Base-by-base conservation (phyloP, 2,888 invertebrate genomes). In the Dorcus parallelipipedus region DNA sequence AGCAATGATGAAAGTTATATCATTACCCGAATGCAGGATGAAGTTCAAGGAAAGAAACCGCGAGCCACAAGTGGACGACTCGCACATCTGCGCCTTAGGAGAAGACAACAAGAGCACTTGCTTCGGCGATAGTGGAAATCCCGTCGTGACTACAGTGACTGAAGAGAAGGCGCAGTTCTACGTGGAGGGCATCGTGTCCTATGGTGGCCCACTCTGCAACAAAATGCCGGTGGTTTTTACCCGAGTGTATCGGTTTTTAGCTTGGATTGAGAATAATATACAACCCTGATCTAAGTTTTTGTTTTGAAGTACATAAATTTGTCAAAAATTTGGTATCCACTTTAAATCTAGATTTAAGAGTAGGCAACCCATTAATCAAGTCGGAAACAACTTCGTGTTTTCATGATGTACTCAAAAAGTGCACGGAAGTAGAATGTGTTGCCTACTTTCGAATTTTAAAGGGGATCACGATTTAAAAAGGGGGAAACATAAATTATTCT, bases 51-150 rank as follows among this genome's bases (percentile, higher is more conserved):
- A 33, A 33, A 7, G 26, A 4, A 9, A 17, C 23, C 9, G 9
- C 9, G 14, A 38, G 14, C n/a, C 40, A 3, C 42, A 9, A 9
- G n/a, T 62, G n/a, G 48, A 42, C 39, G 49, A 58, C 10, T 85
- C 55, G 10, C 86, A 87, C 65, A 67, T 89, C 0, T 89, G 89
- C 67, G 89, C 89, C 6, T 90, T 90, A 2, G 90, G 90, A 0
- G 79, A 80, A 38, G 81, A 78, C 56, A 82, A 83, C 2, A 81
- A 86, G 67, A 90, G 90, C 67, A 84, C 89, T 0, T 90, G 90
- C 67, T 80, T 79, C 17, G 78, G 79, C 51, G 65, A 66, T 49
- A 60, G 60, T 23, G 71, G 73, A 9, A 89, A 89, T 2, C 89
- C 90, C 0, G 75, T 90, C 1, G 89, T 90, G 88, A 80, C 75